Evolutionary conservation across 2,113 vertebrate species (phyloP), one percentile per base, ranked within the genome.

Genomic region (Cisticola juncidis): DNA sequence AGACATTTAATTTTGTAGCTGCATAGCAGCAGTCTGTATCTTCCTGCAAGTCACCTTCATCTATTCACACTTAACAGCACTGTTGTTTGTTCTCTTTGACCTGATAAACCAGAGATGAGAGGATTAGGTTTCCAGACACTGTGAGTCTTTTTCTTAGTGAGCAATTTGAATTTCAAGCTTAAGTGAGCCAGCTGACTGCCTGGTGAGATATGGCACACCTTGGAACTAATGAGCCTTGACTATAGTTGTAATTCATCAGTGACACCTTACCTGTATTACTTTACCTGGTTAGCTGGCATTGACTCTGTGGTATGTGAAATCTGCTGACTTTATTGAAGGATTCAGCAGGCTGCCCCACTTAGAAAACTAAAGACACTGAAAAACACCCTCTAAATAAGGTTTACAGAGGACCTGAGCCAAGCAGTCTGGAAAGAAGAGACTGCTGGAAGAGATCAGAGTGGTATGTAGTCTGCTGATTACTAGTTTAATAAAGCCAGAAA

Each of bases 101-200:
- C 87, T 93, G 54, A 88, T 47, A 65, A 85, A 88, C 35, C 70
- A 76, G 68, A 70, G 57, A 77, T 47, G 51, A 11, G 12, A 89
- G 73, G 71, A 90, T 95, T 73, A 90, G 36, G 68, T 96, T 96
- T 92, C 93, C 35, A 69, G 70, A 57, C 44, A 21, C 51, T 6
- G 10, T 25, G 71, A 66, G 33, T 56, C 72, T 77, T 70, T 92
- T 78, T 65, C 53, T 64, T 36, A 77, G 92, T 2, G 31, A 76
- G 45, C 54, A 73, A 66, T 69, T 86, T 90, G 84, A 87, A 95
- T 96, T 96, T 94, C 91, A 92, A 66, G 42, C 35, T 76, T 76
- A 85, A 82, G 50, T 48, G 58, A 91, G 66, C 73, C 66, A 54
- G 36, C 2, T 80, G 82, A 78, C 61, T 0, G 6, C 70, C 35